Percentiles rank a stretch among this genome's conserved stretches.
These are phyloP conservation scores for Piaya cayana DNA, from an alignment of 2,113 vertebrate genomes.

Conservation along the genomic window DNA sequence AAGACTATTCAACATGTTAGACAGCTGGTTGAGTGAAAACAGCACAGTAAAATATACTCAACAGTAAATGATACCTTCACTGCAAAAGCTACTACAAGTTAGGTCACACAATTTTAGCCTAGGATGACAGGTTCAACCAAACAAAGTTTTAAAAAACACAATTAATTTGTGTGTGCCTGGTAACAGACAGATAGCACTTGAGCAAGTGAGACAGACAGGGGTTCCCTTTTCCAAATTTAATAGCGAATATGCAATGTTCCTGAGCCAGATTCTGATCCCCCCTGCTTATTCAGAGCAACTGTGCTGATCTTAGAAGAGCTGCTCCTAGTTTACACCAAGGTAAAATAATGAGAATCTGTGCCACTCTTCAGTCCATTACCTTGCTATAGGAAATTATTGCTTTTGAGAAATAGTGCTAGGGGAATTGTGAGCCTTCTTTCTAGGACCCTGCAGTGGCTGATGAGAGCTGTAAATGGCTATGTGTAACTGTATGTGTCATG, in stretches of 20 bases:
- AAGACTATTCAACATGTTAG: constrained; percentile 80
- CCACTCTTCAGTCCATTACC: neutral
- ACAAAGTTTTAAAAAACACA: constrained; percentile 62
- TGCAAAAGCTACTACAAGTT: constrained; percentile 59
- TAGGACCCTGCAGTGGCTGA: neutral
- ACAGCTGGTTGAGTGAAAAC: constrained; percentile 85
- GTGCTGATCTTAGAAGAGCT: neutral
- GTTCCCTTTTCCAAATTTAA: constrained; percentile 61
- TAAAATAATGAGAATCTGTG: constrained; percentile 9
- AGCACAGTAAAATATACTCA: constrained; percentile 78
- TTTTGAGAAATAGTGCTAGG: neutral
- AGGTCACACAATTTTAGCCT: constrained; percentile 67
- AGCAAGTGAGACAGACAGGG: constrained; percentile 64
- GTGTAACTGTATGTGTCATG: neutral
- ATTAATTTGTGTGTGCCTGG: constrained; percentile 51
- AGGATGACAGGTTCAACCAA: constrained; percentile 65
- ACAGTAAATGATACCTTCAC: constrained; percentile 75
- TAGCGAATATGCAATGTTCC: constrained; percentile 52
- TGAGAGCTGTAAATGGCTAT: neutral
- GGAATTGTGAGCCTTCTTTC: neutral
- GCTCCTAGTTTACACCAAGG: neutral
- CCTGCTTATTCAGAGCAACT: neutral
- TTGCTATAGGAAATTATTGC: neutral
- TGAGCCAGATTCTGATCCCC: constrained; percentile 13
- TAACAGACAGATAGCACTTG: constrained; percentile 63